Conservation (phyloP, 2,797 vertebrate genomes). For the Melanotaenia maccullochi region DNA sequence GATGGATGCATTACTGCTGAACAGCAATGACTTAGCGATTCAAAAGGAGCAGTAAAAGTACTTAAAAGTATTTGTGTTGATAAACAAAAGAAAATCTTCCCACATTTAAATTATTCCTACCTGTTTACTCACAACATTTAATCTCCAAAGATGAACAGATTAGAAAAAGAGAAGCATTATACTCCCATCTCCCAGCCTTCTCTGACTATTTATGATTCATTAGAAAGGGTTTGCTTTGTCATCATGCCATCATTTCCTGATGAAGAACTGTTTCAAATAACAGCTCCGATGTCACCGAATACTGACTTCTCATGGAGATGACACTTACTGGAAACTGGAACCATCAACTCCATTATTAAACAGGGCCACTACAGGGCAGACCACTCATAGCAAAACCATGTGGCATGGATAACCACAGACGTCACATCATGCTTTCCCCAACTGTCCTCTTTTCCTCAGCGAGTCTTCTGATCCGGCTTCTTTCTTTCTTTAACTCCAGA, state of each 20-base stretch:
- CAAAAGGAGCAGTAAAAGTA: neutral
- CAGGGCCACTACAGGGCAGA: constrained; percentile 9
- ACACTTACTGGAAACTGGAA: constrained; percentile 36
- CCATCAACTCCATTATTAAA: constrained; percentile 47
- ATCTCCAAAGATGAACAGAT: neutral
- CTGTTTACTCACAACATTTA: constrained; percentile 4
- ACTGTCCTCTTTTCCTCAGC: constrained; percentile 7
- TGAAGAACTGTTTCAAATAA: constrained; percentile 10
- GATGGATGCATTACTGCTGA: too few species aligned
- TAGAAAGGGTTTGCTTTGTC: neutral
- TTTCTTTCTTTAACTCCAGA: neutral
- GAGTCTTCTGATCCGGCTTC: constrained; percentile 4
- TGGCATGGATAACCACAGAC: constrained; percentile 17
- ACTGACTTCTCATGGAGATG: constrained; percentile 31
- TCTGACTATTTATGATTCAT: constrained; percentile 3
- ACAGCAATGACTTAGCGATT: neutral
- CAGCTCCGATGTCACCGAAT: constrained; percentile 35
- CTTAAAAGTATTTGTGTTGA: too few species aligned
- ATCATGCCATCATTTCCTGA: constrained; percentile 4
- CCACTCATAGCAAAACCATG: constrained; percentile 25
- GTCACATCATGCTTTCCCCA: constrained; percentile 20
- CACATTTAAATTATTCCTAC: neutral
- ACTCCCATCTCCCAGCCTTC: neutral
- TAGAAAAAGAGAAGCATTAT: neutral
- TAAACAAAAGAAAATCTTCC: neutral